Base-by-base conservation (phyloP, 2,797 vertebrate genomes). In the Falco novaeseelandiae region DNA sequence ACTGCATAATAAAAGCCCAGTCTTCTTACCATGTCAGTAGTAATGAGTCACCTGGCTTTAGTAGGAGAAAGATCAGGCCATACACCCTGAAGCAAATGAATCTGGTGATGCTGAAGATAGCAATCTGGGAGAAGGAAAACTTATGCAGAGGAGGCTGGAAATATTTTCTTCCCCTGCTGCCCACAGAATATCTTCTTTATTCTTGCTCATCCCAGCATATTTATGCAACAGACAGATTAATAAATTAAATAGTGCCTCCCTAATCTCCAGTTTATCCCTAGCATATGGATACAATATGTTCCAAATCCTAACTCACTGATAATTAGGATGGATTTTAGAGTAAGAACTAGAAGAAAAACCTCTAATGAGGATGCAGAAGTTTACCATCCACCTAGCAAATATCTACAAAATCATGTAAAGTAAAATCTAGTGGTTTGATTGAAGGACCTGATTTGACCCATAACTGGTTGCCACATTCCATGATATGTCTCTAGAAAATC, bases 161-260 rank as follows among this genome's bases (percentile, higher is more conserved):
- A 88, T 82, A 88, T 76, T 70, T 84, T 86, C 76, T 85, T 92
- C 25, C 19, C 54, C 62, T 88, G 18, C 36, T 91, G 36, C 17
- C 67, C 73, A 83, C 61, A 86, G 65, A 94, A 34, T 62, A 89
- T 12, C 34, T 67, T 70, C 57, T 95, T 87, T 52, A 61, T 90
- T 83, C 72, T 77, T 94, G 61, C 30, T 87, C 38, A 76, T 55
- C 14, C 23, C 42, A 61, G 27, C 3, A 2, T 86, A 91, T 82
- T 88, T 93, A 83, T 67, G 54, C 69, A 92, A 73, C 51, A 91
- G 59, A 44, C 38, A 87, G 78, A 83, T 69, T 76, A 78, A 94
- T 74, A 92, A 85, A 93, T 65, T 66, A 73, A 89, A 70, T 16
- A 78, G 15, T 85, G 52, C 32, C 63, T 96, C 61, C 49, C 20